Conservation (phyloP, 2,113 vertebrate genomes). For the Serilophus lunatus region DNA sequence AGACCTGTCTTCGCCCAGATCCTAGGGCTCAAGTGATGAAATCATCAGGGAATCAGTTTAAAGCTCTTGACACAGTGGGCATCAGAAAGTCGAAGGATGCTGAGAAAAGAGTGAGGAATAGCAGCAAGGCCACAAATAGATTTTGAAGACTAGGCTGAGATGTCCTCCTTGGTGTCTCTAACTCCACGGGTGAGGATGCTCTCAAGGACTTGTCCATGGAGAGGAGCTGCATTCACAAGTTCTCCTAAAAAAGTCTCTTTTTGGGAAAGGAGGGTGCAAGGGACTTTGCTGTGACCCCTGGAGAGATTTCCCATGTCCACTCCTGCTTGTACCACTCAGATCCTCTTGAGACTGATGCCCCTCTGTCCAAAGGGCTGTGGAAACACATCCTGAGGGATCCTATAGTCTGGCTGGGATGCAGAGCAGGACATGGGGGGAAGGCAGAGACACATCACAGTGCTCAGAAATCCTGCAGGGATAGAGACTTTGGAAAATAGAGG, state of each 20-base stretch:
- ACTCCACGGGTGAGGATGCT: background rate
- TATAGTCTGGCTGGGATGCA: accelerated
- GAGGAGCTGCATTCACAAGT: background rate
- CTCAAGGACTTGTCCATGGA: accelerated
- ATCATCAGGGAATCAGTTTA: background rate
- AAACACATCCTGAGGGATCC: background rate
- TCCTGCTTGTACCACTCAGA: accelerated
- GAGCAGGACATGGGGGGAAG: background rate
- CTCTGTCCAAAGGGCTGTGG: accelerated
- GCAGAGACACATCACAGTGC: accelerated
- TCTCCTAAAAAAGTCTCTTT: background rate
- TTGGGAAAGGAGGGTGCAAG: background rate
- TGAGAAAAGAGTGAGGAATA: background rate
- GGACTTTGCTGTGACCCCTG: accelerated
- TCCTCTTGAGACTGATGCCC: background rate
- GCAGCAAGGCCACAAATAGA: background rate
- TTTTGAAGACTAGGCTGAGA: background rate
- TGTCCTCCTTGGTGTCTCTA: background rate
- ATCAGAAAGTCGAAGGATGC: background rate
- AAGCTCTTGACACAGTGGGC: background rate
- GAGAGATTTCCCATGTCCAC: accelerated
- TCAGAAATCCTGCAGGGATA: background rate
- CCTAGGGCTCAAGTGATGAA: background rate
- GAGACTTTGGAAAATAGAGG: background rate
- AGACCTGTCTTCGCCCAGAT: background rate